Conservation (phyloP, 1,140 invertebrate genomes). For the Drosophila sp. region DNA sequence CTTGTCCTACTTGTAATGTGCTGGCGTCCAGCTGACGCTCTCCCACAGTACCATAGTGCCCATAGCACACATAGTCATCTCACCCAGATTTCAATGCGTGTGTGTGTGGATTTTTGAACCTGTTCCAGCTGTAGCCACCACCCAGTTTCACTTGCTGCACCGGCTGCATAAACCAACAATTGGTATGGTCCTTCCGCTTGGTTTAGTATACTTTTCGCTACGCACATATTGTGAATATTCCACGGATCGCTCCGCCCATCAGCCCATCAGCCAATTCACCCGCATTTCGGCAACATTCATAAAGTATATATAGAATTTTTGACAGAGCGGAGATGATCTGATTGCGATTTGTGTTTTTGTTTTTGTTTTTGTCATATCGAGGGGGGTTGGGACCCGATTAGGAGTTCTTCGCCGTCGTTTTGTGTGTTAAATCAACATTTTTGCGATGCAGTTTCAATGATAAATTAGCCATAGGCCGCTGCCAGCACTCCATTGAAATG, state of each 20-base stretch:
- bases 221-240: slow-evolving; percentile 77
- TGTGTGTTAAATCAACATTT: slow-evolving; percentile 68
- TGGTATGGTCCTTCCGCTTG: slow-evolving; percentile 40
- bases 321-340: slow-evolving; percentile 68
- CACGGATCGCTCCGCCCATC: slow-evolving; percentile 34
- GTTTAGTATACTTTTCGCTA: slow-evolving; percentile 54
- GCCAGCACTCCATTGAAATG: neutral
- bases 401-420: slow-evolving; percentile 42
- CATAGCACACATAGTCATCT: slow-evolving; percentile 34
- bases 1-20: slow-evolving; percentile 82
- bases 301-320: slow-evolving; percentile 60
- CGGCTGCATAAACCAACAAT: slow-evolving; percentile 82
- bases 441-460: slow-evolving; percentile 49
- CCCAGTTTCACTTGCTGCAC: slow-evolving; percentile 59
- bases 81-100: slow-evolving; percentile 11
- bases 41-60: slow-evolving; percentile 55
- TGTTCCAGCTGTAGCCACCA: slow-evolving; percentile 70
- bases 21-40: slow-evolving; percentile 76
- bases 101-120: slow-evolving; percentile 71
- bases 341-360: slow-evolving; percentile 56
- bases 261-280: slow-evolving; percentile 19
- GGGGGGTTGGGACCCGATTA: slow-evolving; percentile 58
- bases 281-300: slow-evolving; percentile 62
- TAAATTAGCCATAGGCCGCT: slow-evolving; percentile 62
- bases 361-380: neutral